Conservation (phyloP, 92 coral and sea anemone genomes). For the Phymanthus crucifer region DNA sequence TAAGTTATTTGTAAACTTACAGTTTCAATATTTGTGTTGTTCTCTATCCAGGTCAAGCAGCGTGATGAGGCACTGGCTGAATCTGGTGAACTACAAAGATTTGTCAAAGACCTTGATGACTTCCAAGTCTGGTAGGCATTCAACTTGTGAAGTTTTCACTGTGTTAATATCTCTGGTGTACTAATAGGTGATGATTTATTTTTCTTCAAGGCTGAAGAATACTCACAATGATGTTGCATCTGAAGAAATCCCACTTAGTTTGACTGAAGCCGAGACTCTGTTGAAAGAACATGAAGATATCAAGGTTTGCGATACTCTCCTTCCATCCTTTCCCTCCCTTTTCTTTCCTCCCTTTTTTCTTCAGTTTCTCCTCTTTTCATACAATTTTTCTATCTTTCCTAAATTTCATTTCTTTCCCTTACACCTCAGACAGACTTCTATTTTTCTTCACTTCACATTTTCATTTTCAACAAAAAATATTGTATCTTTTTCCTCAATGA, state of each 20-base stretch:
- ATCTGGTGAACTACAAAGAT: constrained; percentile 95
- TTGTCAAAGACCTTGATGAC: constrained; percentile 94
- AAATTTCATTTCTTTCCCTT: not conserved
- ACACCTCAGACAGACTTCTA: too few relatives aligned
- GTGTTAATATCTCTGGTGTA: not conserved
- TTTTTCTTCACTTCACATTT: too few relatives aligned
- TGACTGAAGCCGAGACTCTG: constrained; percentile 91
- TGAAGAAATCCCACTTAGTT: constrained; percentile 90
- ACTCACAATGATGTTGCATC: constrained; percentile 90
- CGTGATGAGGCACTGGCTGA: constrained; percentile 96
- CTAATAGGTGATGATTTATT: not conserved
- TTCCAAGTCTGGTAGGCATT: constrained; percentile 88
- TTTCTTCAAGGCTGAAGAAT: constrained; percentile 62
- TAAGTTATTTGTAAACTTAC: too few relatives aligned
- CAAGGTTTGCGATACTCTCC: too few relatives aligned
- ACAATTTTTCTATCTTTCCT: not conserved
- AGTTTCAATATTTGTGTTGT: not conserved
- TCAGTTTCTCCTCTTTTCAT: not conserved
- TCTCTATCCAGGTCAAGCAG: constrained; percentile 69
- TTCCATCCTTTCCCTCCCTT: not conserved
- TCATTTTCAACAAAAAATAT: not conserved
- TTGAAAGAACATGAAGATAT: constrained; percentile 93
- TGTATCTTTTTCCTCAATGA: not conserved
- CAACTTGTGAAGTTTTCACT: not conserved
- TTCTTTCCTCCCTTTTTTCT: not conserved